phyloP scores from a whole-genome alignment of 2,888 invertebrate species.

The Nematopogon swammerdamellus region DNA sequence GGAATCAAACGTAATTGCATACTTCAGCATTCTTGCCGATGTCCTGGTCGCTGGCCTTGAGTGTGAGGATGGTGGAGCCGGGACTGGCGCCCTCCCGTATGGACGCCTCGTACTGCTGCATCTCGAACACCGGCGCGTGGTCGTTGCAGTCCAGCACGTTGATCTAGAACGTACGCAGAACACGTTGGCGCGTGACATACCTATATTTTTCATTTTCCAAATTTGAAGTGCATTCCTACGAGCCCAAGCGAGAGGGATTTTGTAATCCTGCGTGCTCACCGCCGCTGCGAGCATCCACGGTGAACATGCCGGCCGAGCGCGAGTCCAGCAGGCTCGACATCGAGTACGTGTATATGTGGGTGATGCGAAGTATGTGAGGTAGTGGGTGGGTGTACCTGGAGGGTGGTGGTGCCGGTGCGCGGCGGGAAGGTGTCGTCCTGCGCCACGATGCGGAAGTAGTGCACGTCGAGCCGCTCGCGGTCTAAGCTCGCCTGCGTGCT shows the following conservation, averaged over 20 bases:
- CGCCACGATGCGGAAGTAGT: constrained; percentile 89
- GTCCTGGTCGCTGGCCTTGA: constrained; percentile 91
- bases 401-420: constrained; percentile 83
- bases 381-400: constrained; percentile 60
- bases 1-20: constrained; percentile 5
- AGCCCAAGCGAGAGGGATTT: too few relatives aligned
- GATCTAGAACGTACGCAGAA: constrained; percentile 47
- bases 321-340: constrained; percentile 85
- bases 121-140: constrained; percentile 90
- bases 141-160: constrained; percentile 95
- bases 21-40: constrained; percentile 87
- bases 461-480: constrained; percentile 84
- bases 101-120: constrained; percentile 84
- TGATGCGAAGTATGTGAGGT: too few relatives aligned
- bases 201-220: too few relatives aligned
- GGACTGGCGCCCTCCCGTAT: constrained; percentile 86
- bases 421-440: constrained; percentile 87
- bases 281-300: constrained; percentile 81
- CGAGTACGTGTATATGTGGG: constrained; percentile 59
- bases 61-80: constrained; percentile 83
- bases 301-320: constrained; percentile 84
- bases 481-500: constrained; percentile 83
- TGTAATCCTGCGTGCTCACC: constrained; percentile 80
- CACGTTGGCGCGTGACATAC: too few relatives aligned
- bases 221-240: too few relatives aligned